Evolutionary conservation across 2,888 invertebrate genomes (phyloP).

Genomic region (Amiota mariae): DNA sequence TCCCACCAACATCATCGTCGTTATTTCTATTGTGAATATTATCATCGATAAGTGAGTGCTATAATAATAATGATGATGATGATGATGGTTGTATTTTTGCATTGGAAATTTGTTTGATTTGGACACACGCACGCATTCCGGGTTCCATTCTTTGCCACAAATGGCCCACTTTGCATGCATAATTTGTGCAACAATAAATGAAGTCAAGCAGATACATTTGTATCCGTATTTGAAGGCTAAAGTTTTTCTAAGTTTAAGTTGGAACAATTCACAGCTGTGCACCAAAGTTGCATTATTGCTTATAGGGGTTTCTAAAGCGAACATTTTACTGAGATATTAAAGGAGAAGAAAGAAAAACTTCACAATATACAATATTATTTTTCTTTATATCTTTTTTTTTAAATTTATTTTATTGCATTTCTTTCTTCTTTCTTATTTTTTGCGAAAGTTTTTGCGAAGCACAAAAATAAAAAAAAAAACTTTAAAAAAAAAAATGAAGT

Average conservation of each 20-base stretch:
- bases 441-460: background rate
- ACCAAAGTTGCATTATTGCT: background rate
- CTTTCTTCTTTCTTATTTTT: background rate
- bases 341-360: background rate
- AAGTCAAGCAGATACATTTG: no score
- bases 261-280: slow-evolving; percentile 2
- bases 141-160: background rate
- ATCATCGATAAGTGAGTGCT: no score
- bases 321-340: background rate
- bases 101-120: slow-evolving; percentile 19
- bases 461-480: background rate
- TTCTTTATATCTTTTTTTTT: no score
- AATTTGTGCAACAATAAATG: slow-evolving; percentile 7
- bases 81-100: background rate
- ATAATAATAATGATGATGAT: background rate
- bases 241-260: background rate
- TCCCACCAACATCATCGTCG: no score
- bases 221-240: no score
- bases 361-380: no score
- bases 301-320: background rate
- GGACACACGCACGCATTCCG: slow-evolving; percentile 1
- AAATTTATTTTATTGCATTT: background rate
- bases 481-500: slow-evolving; percentile 3
- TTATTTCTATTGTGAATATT: no score
- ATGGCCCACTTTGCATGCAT: slow-evolving; percentile 23